Percentiles rank a stretch among this genome's conserved stretches.
Evolutionary conservation across 2,113 vertebrate species (phyloP).

Genomic region (Vulpes lagopus): DNA sequence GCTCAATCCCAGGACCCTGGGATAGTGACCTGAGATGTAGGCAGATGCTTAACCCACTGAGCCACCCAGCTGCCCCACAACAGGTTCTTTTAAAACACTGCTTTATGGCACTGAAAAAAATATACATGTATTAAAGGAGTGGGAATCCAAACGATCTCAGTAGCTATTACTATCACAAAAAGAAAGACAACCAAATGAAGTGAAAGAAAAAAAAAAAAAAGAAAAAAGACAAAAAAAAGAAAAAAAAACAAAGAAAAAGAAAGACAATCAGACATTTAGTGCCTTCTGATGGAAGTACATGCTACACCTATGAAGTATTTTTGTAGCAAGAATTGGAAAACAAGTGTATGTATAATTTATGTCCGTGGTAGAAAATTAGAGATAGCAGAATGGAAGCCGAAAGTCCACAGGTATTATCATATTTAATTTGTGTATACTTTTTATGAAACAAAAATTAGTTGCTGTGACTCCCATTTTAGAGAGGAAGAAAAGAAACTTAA

Average conservation of each 20-base stretch:
- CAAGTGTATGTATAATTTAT: not conserved
- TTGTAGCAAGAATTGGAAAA: not conserved
- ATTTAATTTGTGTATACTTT: not conserved
- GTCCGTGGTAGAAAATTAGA: not conserved
- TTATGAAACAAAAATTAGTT: conserved; percentile 15
- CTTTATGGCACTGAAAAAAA: conserved; percentile 25
- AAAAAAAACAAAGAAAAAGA: not conserved
- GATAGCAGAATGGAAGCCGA: not conserved
- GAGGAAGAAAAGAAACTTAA: not conserved
- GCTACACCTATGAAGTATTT: not conserved
- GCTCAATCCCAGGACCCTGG: too few relatives aligned
- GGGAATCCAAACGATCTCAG: not conserved
- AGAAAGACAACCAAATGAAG: not conserved
- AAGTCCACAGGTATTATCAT: not conserved
- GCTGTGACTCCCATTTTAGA: not conserved
- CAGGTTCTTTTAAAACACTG: not conserved
- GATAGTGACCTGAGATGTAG: too few relatives aligned
- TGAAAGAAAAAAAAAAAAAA: not conserved
- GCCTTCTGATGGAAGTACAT: not conserved
- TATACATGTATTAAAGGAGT: not conserved
- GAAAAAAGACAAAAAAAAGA: not conserved
- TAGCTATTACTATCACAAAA: not conserved
- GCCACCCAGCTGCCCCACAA: not conserved
- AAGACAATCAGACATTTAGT: not conserved
- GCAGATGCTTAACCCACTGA: too few relatives aligned